phyloP scores from a whole-genome alignment of 2,888 invertebrate species.

The Archaeoteleia sp. region DNA sequence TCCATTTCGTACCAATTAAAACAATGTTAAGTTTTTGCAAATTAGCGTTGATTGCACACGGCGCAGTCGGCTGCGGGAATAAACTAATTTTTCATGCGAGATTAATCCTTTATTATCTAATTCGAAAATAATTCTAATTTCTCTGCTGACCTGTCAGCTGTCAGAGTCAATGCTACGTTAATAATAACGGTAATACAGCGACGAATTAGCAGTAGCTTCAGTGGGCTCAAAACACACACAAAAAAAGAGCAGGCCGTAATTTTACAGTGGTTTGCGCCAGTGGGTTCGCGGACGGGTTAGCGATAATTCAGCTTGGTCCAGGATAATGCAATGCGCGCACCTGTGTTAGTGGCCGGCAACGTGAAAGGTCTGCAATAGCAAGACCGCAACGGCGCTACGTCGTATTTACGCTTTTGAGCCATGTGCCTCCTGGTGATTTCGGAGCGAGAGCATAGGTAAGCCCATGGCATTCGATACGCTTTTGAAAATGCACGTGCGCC shows the following conservation, averaged over 20 bases:
- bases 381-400: conserved; percentile 24
- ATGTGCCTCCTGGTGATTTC: conserved; percentile 24
- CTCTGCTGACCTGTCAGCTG: no score
- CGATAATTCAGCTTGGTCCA: conserved; percentile 30
- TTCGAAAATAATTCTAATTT: no score
- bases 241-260: no score
- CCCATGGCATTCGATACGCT: conserved; percentile 29
- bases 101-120: no score
- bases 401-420: conserved; percentile 35
- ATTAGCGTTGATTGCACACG: conserved; percentile 11
- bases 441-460: conserved; percentile 10
- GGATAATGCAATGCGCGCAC: conserved; percentile 43
- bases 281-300: conserved; percentile 14
- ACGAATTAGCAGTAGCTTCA: no score
- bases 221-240: no score
- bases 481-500: conserved; percentile 23
- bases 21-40: conserved; percentile 33
- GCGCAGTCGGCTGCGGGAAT: no score
- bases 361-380: conserved; percentile 26
- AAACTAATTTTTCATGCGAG: no score
- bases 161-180: no score
- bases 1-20: conserved; percentile 35
- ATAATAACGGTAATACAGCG: no score
- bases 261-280: conserved; percentile 36
- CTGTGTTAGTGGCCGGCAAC: conserved; percentile 1